Conservation (phyloP, 2,888 invertebrate species). For the Cheilosia impressa region DNA sequence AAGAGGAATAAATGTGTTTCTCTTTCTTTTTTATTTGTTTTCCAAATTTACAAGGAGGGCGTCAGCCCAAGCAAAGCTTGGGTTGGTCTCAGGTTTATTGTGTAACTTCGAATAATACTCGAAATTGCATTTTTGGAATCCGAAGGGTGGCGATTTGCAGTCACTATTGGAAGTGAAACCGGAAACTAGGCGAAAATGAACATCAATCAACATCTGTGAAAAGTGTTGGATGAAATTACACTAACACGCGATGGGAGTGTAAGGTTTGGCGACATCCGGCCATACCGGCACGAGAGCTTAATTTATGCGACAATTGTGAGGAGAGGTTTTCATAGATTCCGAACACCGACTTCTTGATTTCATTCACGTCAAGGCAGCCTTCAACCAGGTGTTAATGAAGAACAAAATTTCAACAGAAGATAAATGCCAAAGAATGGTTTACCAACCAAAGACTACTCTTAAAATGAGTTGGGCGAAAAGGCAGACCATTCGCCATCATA, state of each 20-base stretch:
- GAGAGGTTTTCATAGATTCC: neutral
- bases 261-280: neutral
- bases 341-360: too few species aligned
- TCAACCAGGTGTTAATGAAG: too few species aligned
- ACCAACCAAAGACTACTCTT: too few species aligned
- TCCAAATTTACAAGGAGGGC: conserved; percentile 10
- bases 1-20: conserved; percentile 20
- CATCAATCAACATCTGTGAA: neutral
- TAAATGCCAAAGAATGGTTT: too few species aligned
- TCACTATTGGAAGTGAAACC: neutral
- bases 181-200: neutral
- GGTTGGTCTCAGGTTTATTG: conserved; percentile 13
- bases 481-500: too few species aligned
- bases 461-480: neutral
- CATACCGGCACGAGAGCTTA: neutral
- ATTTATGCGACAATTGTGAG: neutral
- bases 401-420: too few species aligned
- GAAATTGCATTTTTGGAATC: neutral
- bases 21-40: conserved; percentile 28
- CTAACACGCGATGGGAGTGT: neutral
- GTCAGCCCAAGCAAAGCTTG: neutral
- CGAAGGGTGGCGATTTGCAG: neutral
- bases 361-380: too few species aligned
- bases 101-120: conserved; percentile 1
- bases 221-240: neutral